phyloP scores from a whole-genome alignment of 2,113 vertebrate genomes.

The Puma concolor region DNA sequence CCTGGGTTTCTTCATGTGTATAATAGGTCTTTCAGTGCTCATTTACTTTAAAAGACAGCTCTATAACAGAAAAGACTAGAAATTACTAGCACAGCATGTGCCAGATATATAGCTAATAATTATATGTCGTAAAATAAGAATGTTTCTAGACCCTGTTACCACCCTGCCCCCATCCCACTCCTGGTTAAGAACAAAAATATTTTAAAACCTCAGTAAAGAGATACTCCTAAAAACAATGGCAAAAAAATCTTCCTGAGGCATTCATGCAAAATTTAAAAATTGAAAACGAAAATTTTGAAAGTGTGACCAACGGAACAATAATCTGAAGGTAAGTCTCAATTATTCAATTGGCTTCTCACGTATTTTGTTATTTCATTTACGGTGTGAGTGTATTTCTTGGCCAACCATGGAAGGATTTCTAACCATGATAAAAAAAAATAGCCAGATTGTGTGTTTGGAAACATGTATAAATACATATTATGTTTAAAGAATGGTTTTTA shows the following conservation, averaged over 20 bases:
- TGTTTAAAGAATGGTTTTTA: constrained; percentile 62
- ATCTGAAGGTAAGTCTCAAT: constrained; percentile 2
- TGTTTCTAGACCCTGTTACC: neutral
- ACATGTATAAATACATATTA: constrained; percentile 69
- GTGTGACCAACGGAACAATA: neutral
- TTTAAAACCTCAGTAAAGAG: constrained; percentile 33
- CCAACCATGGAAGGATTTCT: constrained; percentile 48
- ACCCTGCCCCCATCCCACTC: neutral
- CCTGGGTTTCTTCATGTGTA: neutral
- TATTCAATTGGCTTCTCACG: constrained; percentile 14
- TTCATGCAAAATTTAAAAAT: neutral
- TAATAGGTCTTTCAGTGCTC: neutral
- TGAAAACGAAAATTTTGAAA: constrained; percentile 11
- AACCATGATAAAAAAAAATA: constrained; percentile 69
- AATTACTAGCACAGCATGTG: constrained; percentile 29
- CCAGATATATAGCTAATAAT: constrained; percentile 26
- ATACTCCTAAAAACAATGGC: neutral
- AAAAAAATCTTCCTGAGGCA: constrained; percentile 27
- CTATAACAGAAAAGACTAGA: constrained; percentile 9
- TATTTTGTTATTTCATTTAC: constrained; percentile 48
- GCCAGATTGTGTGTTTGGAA: constrained; percentile 70
- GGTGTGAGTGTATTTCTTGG: constrained; percentile 53
- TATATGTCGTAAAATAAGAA: neutral
- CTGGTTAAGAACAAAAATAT: neutral
- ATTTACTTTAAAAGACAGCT: constrained; percentile 26